Conservation (phyloP, 2,888 invertebrate species). For the Chrysolina oricalcia region DNA sequence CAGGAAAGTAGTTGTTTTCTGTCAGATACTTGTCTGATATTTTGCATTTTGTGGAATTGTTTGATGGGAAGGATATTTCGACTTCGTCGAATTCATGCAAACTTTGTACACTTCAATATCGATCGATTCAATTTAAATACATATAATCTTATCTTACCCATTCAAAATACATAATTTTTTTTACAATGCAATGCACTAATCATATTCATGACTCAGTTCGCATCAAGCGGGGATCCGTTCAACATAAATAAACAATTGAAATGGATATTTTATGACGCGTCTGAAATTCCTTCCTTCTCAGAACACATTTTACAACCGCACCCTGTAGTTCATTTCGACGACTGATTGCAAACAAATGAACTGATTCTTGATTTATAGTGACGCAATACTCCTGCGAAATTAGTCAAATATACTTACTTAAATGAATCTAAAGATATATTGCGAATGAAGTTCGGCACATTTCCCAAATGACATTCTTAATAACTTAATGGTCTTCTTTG, state of each 20-base stretch:
- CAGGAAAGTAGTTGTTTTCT: too few relatives aligned
- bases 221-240: background rate
- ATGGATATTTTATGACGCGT: background rate
- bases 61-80: too few relatives aligned
- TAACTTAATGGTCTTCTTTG: too few relatives aligned
- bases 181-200: background rate
- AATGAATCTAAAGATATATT: background rate
- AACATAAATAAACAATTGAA: background rate
- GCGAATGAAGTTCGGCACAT: too few relatives aligned
- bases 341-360: constrained; percentile 8
- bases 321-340: background rate
- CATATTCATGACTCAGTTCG: background rate
- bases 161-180: too few relatives aligned
- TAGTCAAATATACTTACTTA: background rate
- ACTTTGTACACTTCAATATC: too few relatives aligned
- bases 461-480: too few relatives aligned
- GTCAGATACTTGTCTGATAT: too few relatives aligned
- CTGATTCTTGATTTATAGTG: constrained; percentile 1
- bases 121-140: too few relatives aligned
- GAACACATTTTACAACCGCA: background rate
- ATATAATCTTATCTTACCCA: too few relatives aligned
- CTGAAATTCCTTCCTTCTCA: background rate
- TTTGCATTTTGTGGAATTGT: too few relatives aligned
- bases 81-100: too few relatives aligned
- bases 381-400: background rate